Evolutionary conservation across 2,888 invertebrate genomes (phyloP).

Genomic region (Watsonalla binaria): DNA sequence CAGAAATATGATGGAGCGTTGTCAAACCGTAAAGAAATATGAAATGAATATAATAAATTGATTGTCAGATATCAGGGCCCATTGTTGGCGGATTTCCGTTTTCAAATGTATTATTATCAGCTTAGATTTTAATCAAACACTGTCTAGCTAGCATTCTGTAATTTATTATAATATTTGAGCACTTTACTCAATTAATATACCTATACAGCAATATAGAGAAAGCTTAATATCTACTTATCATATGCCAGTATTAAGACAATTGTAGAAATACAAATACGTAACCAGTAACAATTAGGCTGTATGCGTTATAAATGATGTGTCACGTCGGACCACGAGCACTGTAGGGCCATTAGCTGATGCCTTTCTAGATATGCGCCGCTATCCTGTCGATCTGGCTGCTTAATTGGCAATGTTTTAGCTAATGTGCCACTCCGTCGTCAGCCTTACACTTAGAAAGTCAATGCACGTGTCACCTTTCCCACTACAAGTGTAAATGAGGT

Average conservation of each 20-base stretch:
- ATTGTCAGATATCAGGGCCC: neutral
- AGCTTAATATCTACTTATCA: no score
- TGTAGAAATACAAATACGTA: conserved; percentile 6
- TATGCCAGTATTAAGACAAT: neutral
- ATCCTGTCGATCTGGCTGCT: conserved; percentile 38
- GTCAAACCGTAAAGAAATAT: neutral
- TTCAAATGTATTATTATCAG: neutral
- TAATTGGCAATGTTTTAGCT: conserved; percentile 47
- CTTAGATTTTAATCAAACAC: neutral
- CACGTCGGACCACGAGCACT: conserved; percentile 19
- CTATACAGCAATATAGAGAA: no score
- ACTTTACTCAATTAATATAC: no score
- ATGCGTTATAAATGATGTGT: conserved; percentile 21
- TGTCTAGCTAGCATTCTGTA: neutral
- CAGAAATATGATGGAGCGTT: neutral
- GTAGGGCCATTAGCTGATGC: conserved; percentile 39
- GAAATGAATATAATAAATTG: neutral
- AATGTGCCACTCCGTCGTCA: conserved; percentile 26
- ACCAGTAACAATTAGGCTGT: conserved; percentile 29
- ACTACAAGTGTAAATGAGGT: neutral
- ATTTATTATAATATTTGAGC: neutral
- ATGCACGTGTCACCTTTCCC: neutral
- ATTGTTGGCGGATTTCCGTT: neutral
- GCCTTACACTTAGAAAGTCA: conserved; percentile 8
- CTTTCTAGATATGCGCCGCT: conserved; percentile 47